These are phyloP conservation scores for Capromys pilorides DNA, from an alignment of 2,797 vertebrate genomes.

Conservation along the genomic window DNA sequence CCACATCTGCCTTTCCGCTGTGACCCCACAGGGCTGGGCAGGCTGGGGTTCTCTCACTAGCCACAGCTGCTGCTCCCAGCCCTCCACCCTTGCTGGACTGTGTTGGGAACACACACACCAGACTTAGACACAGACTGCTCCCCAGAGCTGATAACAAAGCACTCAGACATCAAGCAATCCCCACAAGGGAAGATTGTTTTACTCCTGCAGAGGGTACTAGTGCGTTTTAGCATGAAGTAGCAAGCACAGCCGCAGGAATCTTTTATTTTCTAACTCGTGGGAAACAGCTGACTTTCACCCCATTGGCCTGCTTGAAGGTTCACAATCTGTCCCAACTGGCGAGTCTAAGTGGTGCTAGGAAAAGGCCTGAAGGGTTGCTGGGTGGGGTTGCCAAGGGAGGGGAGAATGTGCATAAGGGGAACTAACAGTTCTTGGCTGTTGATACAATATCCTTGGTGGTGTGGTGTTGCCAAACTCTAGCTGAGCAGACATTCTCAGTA, in stretches of 20 bases:
- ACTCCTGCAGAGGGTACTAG: background rate
- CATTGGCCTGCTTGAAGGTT: background rate
- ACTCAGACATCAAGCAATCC: background rate
- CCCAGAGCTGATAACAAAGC: background rate
- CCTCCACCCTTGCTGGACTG: background rate
- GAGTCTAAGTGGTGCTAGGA: background rate
- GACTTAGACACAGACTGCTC: background rate
- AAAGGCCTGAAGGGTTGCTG: background rate
- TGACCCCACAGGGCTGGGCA: background rate
- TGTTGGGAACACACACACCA: background rate
- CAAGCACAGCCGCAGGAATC: background rate
- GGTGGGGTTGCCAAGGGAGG: background rate
- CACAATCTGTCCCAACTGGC: background rate
- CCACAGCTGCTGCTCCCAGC: background rate
- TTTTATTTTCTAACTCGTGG: background rate
- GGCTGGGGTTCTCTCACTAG: background rate
- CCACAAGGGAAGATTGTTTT: background rate
- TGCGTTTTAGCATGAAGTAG: background rate
- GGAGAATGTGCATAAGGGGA: background rate
- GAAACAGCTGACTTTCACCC: background rate
- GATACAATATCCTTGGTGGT: background rate
- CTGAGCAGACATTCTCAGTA: background rate
- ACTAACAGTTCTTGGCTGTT: background rate
- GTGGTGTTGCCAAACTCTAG: background rate
- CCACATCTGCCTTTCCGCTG: background rate